These are phyloP conservation scores for Graphium colonna DNA, from an alignment of 2,888 invertebrate species.

Conservation along the genomic window DNA sequence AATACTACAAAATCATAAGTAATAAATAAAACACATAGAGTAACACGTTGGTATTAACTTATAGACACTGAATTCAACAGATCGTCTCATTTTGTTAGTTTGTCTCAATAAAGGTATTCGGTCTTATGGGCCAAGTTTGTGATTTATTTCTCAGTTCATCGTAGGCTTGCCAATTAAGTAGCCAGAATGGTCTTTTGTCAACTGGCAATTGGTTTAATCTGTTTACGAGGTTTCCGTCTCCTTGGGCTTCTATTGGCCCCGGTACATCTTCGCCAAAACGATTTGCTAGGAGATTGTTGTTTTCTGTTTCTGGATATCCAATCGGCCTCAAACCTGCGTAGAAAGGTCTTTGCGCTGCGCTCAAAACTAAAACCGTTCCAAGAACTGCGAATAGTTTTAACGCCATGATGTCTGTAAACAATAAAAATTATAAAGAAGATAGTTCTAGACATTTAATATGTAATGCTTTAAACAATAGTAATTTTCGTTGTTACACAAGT, in stretches of 20 bases:
- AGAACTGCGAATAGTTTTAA: constrained; percentile 9
- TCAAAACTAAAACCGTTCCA: constrained; percentile 18
- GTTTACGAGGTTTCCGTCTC: constrained; percentile 78
- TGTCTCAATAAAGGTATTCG: constrained; percentile 39
- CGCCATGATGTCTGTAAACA: neutral
- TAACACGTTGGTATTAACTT: too few relatives aligned
- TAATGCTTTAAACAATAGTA: neutral
- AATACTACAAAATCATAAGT: too few relatives aligned
- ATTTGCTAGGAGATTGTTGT: constrained; percentile 48
- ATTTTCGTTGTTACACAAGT: neutral
- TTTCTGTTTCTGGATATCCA: constrained; percentile 80
- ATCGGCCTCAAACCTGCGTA: constrained; percentile 81
- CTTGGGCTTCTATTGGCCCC: constrained; percentile 81
- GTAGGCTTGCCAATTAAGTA: constrained; percentile 82
- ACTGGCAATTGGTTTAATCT: constrained; percentile 78
- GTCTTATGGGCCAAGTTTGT: constrained; percentile 50
- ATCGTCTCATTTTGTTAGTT: too few relatives aligned
- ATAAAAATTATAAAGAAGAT: neutral
- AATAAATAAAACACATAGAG: too few relatives aligned
- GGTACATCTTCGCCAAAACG: constrained; percentile 72
- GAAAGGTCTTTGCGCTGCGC: constrained; percentile 80
- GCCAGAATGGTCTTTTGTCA: constrained; percentile 84
- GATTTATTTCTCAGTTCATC: constrained; percentile 70
- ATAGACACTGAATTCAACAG: too few relatives aligned
- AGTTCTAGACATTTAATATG: neutral